A percentile compares a stretch with the other conserved stretches of the same genome.
These are phyloP conservation scores for Lagocephalus sceleratus DNA, from an alignment of 2,797 vertebrate genomes.

Conservation along the genomic window DNA sequence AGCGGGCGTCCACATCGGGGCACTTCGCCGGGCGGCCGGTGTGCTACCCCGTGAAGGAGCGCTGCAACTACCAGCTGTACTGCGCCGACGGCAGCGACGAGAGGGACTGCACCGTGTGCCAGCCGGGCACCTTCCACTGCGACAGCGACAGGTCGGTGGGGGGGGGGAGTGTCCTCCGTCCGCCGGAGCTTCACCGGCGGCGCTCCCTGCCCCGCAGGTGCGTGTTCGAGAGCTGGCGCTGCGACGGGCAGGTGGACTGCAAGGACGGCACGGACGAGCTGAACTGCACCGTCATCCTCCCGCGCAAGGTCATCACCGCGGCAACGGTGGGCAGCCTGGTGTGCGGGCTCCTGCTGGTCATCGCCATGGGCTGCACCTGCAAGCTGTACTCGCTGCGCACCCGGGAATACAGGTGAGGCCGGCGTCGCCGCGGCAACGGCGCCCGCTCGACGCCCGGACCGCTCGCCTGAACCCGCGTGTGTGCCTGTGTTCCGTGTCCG, in stretches of 20 bases:
- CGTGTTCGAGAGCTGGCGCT: constrained; percentile 91
- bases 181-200: too few relatives aligned
- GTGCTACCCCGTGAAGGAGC: constrained; percentile 80
- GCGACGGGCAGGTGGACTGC: constrained; percentile 89
- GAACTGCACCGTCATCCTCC: constrained; percentile 82
- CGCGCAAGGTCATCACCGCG: constrained; percentile 89
- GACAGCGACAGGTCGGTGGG: constrained; percentile 78
- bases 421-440: background rate
- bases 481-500: too few relatives aligned
- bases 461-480: too few relatives aligned
- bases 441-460: too few relatives aligned
- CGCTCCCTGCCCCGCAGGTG: constrained; percentile 65
- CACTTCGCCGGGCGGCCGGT: constrained; percentile 57
- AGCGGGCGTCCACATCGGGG: constrained; percentile 35
- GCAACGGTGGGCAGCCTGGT: constrained; percentile 89
- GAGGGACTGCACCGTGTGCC: constrained; percentile 82
- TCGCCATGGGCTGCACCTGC: constrained; percentile 91
- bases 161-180: background rate
- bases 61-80: constrained; percentile 91
- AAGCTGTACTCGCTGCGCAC: constrained; percentile 89
- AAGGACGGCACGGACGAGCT: constrained; percentile 86
- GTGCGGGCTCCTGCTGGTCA: constrained; percentile 87
- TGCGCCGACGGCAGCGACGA: constrained; percentile 87
- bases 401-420: constrained; percentile 83
- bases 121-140: constrained; percentile 88